phyloP scores from a whole-genome alignment of 2,888 invertebrate genomes.

The Melieria crassipennis region DNA sequence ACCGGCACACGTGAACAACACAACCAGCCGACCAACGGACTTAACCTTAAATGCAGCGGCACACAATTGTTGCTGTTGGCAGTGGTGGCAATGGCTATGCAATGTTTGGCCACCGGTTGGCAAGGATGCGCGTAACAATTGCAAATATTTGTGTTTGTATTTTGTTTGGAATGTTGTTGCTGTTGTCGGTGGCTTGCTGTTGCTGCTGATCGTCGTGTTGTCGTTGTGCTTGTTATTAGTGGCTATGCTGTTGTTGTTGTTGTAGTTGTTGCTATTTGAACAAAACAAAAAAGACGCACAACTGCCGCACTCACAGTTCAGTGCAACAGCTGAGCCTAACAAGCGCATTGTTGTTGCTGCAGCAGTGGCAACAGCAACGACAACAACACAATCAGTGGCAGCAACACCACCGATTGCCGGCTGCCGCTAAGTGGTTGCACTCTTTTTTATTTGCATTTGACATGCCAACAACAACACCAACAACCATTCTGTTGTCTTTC shows the following conservation, averaged over 20 bases:
- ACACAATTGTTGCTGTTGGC: constrained; percentile 16
- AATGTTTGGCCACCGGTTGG: constrained; percentile 7
- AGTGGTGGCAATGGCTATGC: constrained; percentile 12
- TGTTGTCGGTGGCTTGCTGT: background rate
- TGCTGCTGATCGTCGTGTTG: background rate
- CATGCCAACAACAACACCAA: constrained; percentile 24
- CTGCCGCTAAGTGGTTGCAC: background rate
- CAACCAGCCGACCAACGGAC: background rate
- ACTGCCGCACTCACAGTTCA: background rate
- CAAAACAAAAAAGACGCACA: background rate
- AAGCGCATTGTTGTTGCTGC: constrained; percentile 24
- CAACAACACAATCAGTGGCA: constrained; percentile 2
- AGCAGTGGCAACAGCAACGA: constrained; percentile 32
- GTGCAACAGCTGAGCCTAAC: background rate
- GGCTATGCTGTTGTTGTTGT: background rate
- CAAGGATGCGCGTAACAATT: constrained; percentile 21
- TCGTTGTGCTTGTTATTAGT: background rate
- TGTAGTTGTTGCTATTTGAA: background rate
- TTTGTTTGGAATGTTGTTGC: constrained; percentile 27
- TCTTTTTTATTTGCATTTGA: constrained; percentile 18
- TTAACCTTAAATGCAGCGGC: background rate
- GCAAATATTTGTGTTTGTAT: constrained; percentile 33
- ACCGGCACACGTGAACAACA: constrained; percentile 19
- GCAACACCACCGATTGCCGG: background rate
- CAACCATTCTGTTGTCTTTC: constrained; percentile 22